Evolutionary conservation across 2,113 vertebrate species (phyloP).

Genomic region (Thermophis baileyi): DNA sequence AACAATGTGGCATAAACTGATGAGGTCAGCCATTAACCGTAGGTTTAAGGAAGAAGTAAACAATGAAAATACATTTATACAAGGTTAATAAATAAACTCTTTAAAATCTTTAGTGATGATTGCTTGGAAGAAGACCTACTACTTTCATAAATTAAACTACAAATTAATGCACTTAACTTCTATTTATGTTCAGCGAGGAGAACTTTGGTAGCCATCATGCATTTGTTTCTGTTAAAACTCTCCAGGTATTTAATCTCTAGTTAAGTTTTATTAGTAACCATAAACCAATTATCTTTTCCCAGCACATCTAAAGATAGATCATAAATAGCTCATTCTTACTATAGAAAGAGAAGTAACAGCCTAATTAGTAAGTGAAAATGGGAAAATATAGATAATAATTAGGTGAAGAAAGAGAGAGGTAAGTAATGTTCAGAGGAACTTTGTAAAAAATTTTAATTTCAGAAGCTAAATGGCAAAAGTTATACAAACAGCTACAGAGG

Average conservation of each 20-base stretch:
- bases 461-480: background rate
- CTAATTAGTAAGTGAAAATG: background rate
- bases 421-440: background rate
- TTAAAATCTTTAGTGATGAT: background rate
- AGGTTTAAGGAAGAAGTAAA: slow-evolving; percentile 26
- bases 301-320: background rate
- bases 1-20: slow-evolving; percentile 55
- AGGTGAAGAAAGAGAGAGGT: background rate
- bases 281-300: background rate
- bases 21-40: slow-evolving; percentile 58
- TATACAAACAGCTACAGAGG: background rate
- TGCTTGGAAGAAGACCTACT: background rate
- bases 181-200: background rate
- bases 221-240: background rate
- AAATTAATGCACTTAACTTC: background rate
- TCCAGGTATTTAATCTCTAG: background rate
- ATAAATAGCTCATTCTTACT: background rate
- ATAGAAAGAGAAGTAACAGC: background rate
- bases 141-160: background rate
- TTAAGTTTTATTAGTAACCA: slow-evolving; percentile 12
- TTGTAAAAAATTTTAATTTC: background rate
- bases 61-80: slow-evolving; percentile 2
- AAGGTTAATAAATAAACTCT: background rate
- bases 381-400: background rate
- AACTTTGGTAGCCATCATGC: background rate